Base-by-base conservation (phyloP, 2,113 vertebrate species). In the Uria aalge region DNA sequence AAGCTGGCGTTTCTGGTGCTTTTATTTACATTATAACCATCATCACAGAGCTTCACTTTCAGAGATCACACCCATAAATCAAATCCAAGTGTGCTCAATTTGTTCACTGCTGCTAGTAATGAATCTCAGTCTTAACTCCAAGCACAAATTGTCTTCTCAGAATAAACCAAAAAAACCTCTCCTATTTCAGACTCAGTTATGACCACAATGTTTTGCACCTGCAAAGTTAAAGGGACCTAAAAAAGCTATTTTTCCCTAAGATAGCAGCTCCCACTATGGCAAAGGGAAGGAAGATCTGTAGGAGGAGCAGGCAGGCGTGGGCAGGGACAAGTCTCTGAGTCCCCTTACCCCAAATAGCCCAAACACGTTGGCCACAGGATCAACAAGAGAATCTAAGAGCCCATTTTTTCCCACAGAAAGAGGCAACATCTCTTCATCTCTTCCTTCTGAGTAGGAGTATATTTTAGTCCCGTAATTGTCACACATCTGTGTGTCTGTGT, bases 11-110 rank as follows among this genome's bases (percentile, higher is more conserved):
- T 82, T 60, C 41, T 83, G 68, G 15, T 71, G 38, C 34, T 69
- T 47, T 60, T 91, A 82, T 66, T 94, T 92, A 87, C 60, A 68
- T 81, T 55, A 75, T 30, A 79, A 55, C 34, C 55, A 68, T 47
- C 30, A n/a, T 18, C 27, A 11, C 40, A 79, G 80, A 90, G 36
- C 34, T 95, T 88, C 45, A 36, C 36, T 91, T 92, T 91, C 67
- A 95, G 73, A 83, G 48, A 79, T 96, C 59, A 79, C 48, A 87
- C n/a, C n/a, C 43, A 45, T 48, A 93, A 92, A 91, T 57, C 78
- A 94, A 95, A 91, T 52, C 38, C 66, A 79, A 90, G 59, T 30
- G 36, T 85, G 53, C 15, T 91, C 73, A 41, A 5, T 87, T 89
- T 91, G 45, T 36, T 79, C n/a, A 50, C 15, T 11, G 9, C 24